Evolutionary conservation across 2,888 invertebrate genomes (phyloP).

Genomic region (Trissoscelio sp.): DNA sequence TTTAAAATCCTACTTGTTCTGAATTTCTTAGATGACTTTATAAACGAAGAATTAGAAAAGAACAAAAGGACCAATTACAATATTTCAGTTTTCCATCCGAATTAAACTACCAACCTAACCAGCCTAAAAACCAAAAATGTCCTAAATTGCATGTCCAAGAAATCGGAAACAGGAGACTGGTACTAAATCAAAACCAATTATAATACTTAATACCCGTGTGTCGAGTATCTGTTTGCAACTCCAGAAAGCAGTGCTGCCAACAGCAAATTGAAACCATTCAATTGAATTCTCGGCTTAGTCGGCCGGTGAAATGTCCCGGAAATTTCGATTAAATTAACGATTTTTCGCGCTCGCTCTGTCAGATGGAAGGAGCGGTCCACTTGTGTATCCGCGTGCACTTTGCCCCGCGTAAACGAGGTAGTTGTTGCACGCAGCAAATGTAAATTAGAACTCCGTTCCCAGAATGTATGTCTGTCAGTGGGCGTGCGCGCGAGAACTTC

Average conservation of each 20-base stretch:
- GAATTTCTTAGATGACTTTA: no score
- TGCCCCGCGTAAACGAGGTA: constrained; percentile 23
- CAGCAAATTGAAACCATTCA: constrained; percentile 14
- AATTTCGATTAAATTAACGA: constrained; percentile 39
- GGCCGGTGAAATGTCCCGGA: constrained; percentile 15
- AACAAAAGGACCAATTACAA: no score
- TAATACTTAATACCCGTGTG: constrained; percentile 3
- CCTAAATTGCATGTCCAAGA: neutral
- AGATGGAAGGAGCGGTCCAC: neutral
- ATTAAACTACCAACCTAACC: no score
- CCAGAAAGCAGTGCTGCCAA: constrained; percentile 10
- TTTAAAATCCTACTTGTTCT: no score
- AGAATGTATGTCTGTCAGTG: constrained; percentile 58
- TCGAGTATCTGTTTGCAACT: constrained; percentile 6
- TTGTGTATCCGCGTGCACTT: constrained; percentile 10
- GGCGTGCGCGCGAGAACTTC: constrained; percentile 58
- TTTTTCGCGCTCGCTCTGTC: constrained; percentile 30
- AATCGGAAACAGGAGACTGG: no score
- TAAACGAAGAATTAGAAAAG: no score
- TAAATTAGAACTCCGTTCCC: constrained; percentile 67
- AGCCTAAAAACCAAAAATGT: no score
- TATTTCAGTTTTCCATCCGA: no score
- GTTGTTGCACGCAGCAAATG: constrained; percentile 40
- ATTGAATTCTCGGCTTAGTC: constrained; percentile 17
- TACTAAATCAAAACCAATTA: constrained; percentile 5